A percentile compares a stretch with the other conserved stretches of the same genome.
phyloP scores from a whole-genome alignment of 1,140 invertebrate genomes.

The Hylyphantes graminicola region DNA sequence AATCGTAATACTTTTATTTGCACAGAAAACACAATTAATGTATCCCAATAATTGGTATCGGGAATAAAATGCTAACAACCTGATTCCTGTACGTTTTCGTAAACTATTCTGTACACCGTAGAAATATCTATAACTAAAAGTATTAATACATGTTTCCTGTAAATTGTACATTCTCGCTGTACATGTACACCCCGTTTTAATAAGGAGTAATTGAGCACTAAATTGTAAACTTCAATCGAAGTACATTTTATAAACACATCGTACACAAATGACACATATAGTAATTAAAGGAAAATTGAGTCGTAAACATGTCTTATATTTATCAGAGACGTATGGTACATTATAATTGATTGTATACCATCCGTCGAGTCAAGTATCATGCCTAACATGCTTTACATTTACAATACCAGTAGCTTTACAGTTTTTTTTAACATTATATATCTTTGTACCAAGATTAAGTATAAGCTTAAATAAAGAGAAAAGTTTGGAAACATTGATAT shows the following conservation, averaged over 20 bases:
- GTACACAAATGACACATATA: constrained; percentile 30
- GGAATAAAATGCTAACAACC: constrained; percentile 46
- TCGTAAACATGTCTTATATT: no score
- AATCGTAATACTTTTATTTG: constrained; percentile 50
- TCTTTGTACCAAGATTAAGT: no score
- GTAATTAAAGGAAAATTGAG: constrained; percentile 19
- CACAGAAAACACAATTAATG: constrained; percentile 50
- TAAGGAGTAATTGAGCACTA: constrained; percentile 47
- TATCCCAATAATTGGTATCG: constrained; percentile 27
- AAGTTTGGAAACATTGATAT: no score
- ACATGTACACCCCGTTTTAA: constrained; percentile 30
- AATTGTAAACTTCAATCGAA: constrained; percentile 27
- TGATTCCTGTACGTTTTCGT: constrained; percentile 23
- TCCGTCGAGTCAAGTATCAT: no score
- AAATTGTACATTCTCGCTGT: constrained; percentile 36
- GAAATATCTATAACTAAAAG: constrained; percentile 51
- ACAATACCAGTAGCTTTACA: no score
- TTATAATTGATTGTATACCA: no score
- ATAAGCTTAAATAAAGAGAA: no score
- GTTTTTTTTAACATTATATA: no score
- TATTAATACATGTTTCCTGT: constrained; percentile 27
- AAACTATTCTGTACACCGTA: constrained; percentile 52
- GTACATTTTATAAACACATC: constrained; percentile 35
- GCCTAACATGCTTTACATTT: no score
- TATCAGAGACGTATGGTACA: no score